Conservation (phyloP, 2,113 vertebrate species). For the Rhinoderma darwinii region DNA sequence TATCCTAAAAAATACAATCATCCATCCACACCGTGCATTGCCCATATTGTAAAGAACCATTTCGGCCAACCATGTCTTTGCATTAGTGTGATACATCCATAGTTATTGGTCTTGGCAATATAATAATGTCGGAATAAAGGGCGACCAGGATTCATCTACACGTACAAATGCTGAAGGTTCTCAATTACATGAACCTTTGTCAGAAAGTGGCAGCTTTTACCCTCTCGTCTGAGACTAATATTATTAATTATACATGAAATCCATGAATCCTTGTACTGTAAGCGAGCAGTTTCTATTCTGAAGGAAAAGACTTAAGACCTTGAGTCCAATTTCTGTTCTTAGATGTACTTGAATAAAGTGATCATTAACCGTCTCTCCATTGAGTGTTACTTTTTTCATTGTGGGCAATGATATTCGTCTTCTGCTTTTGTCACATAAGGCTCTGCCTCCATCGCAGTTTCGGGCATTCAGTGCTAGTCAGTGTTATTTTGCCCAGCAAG, state of each 20-base stretch:
- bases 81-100: neutral
- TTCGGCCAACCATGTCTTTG: neutral
- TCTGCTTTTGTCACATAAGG: neutral
- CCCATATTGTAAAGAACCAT: neutral
- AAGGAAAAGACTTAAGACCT: neutral
- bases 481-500: too few relatives aligned
- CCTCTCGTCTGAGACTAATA: neutral
- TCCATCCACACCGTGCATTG: neutral
- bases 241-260: constrained; percentile 17
- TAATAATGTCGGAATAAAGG: neutral
- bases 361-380: neutral
- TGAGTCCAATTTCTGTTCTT: constrained; percentile 14
- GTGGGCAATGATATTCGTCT: neutral
- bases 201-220: neutral
- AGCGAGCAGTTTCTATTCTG: neutral
- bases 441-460: too few relatives aligned
- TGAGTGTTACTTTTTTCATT: neutral
- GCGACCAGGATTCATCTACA: neutral
- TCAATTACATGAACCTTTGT: neutral
- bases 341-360: constrained; percentile 23
- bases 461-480: too few relatives aligned
- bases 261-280: constrained; percentile 4
- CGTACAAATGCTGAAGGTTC: neutral
- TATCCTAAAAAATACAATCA: neutral
- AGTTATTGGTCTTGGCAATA: neutral